Evolutionary conservation across 2,888 invertebrate species (phyloP).

Genomic region (Dynastes hyllus): DNA sequence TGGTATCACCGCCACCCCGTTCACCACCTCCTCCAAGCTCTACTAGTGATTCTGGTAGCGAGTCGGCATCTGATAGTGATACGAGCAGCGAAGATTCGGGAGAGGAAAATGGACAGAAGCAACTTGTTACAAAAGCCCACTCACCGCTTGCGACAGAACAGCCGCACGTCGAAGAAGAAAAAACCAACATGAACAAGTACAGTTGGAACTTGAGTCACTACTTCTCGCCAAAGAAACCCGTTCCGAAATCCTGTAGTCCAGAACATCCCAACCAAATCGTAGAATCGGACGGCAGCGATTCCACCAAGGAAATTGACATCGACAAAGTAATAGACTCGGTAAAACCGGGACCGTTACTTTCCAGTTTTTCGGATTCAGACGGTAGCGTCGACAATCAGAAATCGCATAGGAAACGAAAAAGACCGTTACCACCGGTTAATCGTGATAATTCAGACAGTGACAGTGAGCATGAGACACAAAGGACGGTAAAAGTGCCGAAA

Average conservation of each 20-base stretch:
- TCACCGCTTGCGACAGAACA: slow-evolving; percentile 60
- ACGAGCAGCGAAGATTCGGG: slow-evolving; percentile 74
- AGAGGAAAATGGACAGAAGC: slow-evolving; percentile 66
- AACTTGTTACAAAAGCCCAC: slow-evolving; percentile 58
- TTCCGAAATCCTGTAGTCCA: slow-evolving; percentile 52
- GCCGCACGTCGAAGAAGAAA: slow-evolving; percentile 69
- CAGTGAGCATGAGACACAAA: slow-evolving; percentile 62
- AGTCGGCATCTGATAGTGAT: slow-evolving; percentile 75
- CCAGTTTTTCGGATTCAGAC: slow-evolving; percentile 76
- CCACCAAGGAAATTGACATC: slow-evolving; percentile 75
- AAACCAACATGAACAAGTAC: slow-evolving; percentile 37
- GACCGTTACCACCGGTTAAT: slow-evolving; percentile 60
- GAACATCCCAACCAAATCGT: slow-evolving; percentile 56
- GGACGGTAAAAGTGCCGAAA: slow-evolving; percentile 62
- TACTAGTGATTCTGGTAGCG: slow-evolving; percentile 78
- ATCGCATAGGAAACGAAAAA: slow-evolving; percentile 64
- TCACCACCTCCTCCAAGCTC: slow-evolving; percentile 71
- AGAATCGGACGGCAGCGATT: slow-evolving; percentile 72
- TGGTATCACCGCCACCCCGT: slow-evolving; percentile 72
- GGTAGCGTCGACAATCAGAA: slow-evolving; percentile 59
- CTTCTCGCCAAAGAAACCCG: slow-evolving; percentile 56
- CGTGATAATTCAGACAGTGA: slow-evolving; percentile 64
- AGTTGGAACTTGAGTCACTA: slow-evolving; percentile 72
- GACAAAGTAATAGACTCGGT: slow-evolving; percentile 70
- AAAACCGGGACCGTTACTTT: slow-evolving; percentile 70